Percentiles rank a stretch among this genome's conserved stretches.
phyloP scores from a whole-genome alignment of 2,888 invertebrate species.

The Tineola bisselliella region DNA sequence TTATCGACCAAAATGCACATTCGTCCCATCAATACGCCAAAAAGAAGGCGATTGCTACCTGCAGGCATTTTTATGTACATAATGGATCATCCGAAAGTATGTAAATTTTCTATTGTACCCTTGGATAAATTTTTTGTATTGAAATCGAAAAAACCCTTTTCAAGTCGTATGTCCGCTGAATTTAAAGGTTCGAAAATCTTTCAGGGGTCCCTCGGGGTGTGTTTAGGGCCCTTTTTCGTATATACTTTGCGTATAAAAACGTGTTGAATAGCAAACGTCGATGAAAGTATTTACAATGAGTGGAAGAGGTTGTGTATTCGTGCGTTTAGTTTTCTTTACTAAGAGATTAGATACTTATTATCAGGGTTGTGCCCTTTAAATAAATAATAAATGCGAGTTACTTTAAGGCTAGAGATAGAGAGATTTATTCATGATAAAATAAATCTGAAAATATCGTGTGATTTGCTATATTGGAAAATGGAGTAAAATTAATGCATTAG shows the following conservation, averaged over 20 bases:
- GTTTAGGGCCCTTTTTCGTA: neutral
- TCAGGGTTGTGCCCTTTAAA: neutral
- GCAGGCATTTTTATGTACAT: too few species aligned
- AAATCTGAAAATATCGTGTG: too few species aligned
- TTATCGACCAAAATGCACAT: too few species aligned
- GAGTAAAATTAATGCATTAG: too few species aligned
- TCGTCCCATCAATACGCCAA: too few species aligned
- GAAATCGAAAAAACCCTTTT: neutral
- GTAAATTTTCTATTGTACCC: too few species aligned
- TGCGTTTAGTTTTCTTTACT: slow-evolving; percentile 3
- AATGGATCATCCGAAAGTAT: too few species aligned
- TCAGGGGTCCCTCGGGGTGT: neutral
- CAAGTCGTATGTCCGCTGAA: neutral
- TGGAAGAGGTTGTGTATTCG: neutral
- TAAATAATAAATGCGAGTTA: neutral
- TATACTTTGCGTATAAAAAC: neutral
- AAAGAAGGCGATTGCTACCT: too few species aligned
- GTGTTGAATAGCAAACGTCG: neutral
- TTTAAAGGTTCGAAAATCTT: slow-evolving; percentile 4
- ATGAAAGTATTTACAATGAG: neutral
- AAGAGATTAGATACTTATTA: slow-evolving; percentile 1
- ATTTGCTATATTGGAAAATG: too few species aligned
- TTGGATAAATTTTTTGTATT: too few species aligned
- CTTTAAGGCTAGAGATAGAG: too few species aligned
- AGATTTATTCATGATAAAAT: too few species aligned